Percentiles rank a stretch among this genome's conserved stretches.
Evolutionary conservation across 1,140 invertebrate genomes (phyloP).

Genomic region (Monomorium pharaonis): DNA sequence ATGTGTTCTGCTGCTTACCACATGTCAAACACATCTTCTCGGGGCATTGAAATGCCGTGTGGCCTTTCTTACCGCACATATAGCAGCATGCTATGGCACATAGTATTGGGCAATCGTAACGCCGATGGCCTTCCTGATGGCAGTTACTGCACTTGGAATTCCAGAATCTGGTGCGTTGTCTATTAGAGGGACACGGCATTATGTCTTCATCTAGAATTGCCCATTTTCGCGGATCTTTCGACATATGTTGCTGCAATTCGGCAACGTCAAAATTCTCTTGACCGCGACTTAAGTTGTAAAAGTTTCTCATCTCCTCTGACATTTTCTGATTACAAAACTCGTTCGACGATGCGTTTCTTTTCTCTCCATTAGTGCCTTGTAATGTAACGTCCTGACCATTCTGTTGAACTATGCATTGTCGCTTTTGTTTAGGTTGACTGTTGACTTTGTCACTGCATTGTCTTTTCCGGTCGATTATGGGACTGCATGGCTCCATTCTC

Average conservation of each 20-base stretch:
- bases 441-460: not conserved
- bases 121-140: conserved; percentile 85
- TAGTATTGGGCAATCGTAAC: conserved; percentile 79
- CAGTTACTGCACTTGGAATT: conserved; percentile 86
- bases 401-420: not conserved
- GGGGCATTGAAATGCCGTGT: conserved; percentile 87
- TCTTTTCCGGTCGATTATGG: not conserved
- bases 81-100: conserved; percentile 85
- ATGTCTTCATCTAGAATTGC: conserved; percentile 81
- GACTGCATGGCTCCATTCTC: not conserved
- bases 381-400: not conserved
- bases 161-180: conserved; percentile 70
- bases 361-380: not conserved
- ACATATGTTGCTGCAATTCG: conserved; percentile 86
- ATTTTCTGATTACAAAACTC: conserved; percentile 77
- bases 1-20: conserved; percentile 86
- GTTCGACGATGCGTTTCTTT: conserved; percentile 13
- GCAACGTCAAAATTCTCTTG: conserved; percentile 87
- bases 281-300: conserved; percentile 86
- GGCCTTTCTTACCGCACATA: conserved; percentile 88
- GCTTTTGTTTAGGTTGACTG: not conserved
- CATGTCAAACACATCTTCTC: conserved; percentile 89
- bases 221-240: conserved; percentile 84
- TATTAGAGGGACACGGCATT: conserved; percentile 57
- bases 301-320: conserved; percentile 85